Conservation (phyloP, 1,140 invertebrate species). For the Pissodes strobi region DNA sequence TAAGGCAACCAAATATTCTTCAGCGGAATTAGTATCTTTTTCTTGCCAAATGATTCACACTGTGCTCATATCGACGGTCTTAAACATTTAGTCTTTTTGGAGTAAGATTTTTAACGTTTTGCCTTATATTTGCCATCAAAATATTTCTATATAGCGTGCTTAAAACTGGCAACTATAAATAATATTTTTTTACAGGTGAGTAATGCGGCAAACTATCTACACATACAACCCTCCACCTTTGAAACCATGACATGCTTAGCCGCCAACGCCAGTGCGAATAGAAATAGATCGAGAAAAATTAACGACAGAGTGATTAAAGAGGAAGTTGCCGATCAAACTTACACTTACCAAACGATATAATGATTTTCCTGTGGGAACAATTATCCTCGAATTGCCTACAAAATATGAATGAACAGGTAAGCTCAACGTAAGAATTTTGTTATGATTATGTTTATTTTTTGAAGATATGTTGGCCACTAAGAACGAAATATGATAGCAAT, state of each 20-base stretch:
- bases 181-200: constrained; percentile 54
- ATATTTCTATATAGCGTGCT: too few species aligned
- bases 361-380: constrained; percentile 88
- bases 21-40: too few species aligned
- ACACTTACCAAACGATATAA: constrained; percentile 64
- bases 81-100: too few species aligned
- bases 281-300: constrained; percentile 61
- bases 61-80: too few species aligned
- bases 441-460: too few species aligned
- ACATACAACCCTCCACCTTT: constrained; percentile 77
- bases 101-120: too few species aligned
- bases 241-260: constrained; percentile 77
- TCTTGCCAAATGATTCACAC: too few species aligned
- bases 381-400: constrained; percentile 72
- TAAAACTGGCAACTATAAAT: too few species aligned
- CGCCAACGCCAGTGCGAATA: constrained; percentile 71
- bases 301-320: constrained; percentile 63
- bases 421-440: constrained; percentile 37
- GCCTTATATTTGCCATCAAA: too few species aligned
- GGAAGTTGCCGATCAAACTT: constrained; percentile 52
- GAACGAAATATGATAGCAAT: too few species aligned
- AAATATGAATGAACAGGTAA: constrained; percentile 67
- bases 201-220: constrained; percentile 73
- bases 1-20: too few species aligned
- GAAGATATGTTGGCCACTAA: too few species aligned